Evolutionary conservation across 2,888 invertebrate genomes (phyloP), one percentile per base, ranked within the genome.

Genomic region (Plagodis dolabraria): DNA sequence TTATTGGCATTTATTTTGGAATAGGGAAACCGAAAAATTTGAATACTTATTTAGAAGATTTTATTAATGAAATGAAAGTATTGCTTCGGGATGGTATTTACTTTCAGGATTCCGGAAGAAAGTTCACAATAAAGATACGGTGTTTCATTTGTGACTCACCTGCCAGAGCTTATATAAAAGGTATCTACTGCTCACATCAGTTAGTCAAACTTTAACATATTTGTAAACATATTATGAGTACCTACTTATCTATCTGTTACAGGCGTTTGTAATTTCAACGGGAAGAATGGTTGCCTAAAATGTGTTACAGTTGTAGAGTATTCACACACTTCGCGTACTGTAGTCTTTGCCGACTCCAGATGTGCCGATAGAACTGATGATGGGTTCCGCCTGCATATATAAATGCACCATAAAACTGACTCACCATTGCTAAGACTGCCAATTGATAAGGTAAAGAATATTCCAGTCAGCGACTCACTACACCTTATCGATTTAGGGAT

Each of bases 401-500:
- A 74, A 49, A 4, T 6, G 9, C 72, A 72, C 40, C 71, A 72
- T 36, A 74, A 74, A 43, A 0, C 2, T 0, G 70, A 71, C 42
- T 66, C 71, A 0, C 71, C 68, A 1, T 40, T 72, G 5, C 38
- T 71, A 7, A 33, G 62, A 43, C 40, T 72, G 0, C 57, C 57
- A 0, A 71, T 75, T 7, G 66, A 73, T 44, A 72, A 74, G 70
- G 44, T 74, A 8, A 50, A 73, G 53, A 66, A 68, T 52, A 62
- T 75, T 53, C 67, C 68, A 0, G 70, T 75, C 5, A 40, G 53
- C 0, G 72, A 73, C 46, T 70, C 71, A 0, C 45, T 73, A 0
- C 70, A 75, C 50, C 49, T 74, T 11, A 65, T 75, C 6, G 72
- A 73, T 40, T 46, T 73, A 0, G 72, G 73, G 0, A 5, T 74